A percentile compares a stretch with the other conserved stretches of the same genome.
Conservation (phyloP, 2,113 vertebrate genomes). For the Leiothrix lutea region DNA sequence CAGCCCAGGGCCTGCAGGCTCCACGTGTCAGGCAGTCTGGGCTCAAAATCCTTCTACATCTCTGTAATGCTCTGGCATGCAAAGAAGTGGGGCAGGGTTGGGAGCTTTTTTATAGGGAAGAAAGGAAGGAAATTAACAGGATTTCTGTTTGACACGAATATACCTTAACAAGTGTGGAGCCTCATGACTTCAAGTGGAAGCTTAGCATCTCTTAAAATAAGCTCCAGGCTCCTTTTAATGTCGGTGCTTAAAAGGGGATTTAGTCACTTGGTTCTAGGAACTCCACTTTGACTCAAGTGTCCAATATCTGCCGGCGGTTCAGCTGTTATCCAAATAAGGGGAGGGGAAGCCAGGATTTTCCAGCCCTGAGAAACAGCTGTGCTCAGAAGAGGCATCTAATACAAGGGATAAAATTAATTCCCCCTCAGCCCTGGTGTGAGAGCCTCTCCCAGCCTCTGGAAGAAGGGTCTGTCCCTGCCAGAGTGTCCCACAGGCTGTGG, state of each 20-base stretch:
- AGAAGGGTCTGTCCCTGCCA: fast-evolving
- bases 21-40: not conserved
- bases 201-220: constrained; percentile 63
- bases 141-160: not conserved
- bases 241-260: constrained; percentile 30
- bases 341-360: constrained; percentile 54
- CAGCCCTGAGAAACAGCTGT: constrained; percentile 53
- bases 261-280: constrained; percentile 38
- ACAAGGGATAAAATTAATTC: not conserved
- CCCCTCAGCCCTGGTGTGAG: not conserved
- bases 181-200: constrained; percentile 16
- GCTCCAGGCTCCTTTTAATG: not conserved
- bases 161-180: not conserved
- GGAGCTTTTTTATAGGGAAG: fast-evolving
- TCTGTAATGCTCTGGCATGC: not conserved
- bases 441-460: not conserved
- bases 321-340: constrained; percentile 35
- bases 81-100: not conserved
- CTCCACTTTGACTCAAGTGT: constrained; percentile 35
- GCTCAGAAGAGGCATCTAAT: not conserved
- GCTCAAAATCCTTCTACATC: not conserved
- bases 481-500: not conserved
- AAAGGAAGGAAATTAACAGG: not conserved
- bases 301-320: constrained; percentile 5
- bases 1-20: not conserved